Percentiles rank a stretch among this genome's conserved stretches.
These are phyloP conservation scores for Parasteatoda tepidariorum DNA, from an alignment of 1,140 invertebrate genomes.

Conservation along the genomic window DNA sequence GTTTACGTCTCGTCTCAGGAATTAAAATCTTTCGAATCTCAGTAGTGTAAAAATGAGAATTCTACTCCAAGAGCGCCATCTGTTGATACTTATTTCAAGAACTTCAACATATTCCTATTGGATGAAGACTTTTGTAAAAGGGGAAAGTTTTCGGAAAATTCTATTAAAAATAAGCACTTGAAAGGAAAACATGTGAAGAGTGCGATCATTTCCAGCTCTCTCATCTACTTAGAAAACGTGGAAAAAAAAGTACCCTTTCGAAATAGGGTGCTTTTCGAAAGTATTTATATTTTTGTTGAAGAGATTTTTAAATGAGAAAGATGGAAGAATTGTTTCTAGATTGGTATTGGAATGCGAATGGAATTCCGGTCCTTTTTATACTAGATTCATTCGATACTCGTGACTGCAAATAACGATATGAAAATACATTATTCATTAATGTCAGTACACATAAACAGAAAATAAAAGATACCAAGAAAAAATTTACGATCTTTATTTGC, in stretches of 20 bases:
- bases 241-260: not conserved
- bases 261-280: not conserved
- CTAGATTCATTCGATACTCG: too few relatives aligned
- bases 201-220: not conserved
- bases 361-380: not conserved
- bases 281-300: not conserved
- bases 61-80: conserved; percentile 39
- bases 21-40: conserved; percentile 52
- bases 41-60: conserved; percentile 49
- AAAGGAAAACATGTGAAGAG: conserved; percentile 24
- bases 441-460: too few relatives aligned
- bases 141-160: conserved; percentile 19
- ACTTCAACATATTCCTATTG: conserved; percentile 19
- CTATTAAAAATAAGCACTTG: conserved; percentile 20
- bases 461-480: too few relatives aligned
- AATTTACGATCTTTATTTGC: too few relatives aligned
- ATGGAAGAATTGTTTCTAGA: too few relatives aligned
- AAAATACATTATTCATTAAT: too few relatives aligned
- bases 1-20: conserved; percentile 41
- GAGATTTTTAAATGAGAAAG: not conserved
- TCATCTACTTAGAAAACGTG: not conserved
- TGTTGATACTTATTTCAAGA: conserved; percentile 48
- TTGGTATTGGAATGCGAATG: not conserved
- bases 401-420: too few relatives aligned
- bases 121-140: not conserved